These are phyloP conservation scores for Brassicogethes aeneus DNA, from an alignment of 2,888 invertebrate genomes.

Conservation along the genomic window DNA sequence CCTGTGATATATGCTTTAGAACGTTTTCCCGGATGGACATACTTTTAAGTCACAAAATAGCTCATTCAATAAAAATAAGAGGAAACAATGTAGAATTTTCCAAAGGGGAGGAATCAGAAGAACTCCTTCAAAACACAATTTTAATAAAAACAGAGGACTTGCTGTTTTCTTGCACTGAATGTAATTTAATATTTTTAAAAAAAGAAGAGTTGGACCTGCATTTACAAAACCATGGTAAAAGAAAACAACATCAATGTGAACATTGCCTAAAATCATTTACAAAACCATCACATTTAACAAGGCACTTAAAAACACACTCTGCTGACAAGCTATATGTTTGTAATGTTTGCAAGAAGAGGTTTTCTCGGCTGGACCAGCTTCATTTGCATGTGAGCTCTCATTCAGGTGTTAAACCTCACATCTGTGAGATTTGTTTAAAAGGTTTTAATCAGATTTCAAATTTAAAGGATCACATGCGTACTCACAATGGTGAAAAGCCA, in stretches of 20 bases:
- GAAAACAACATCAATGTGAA: conserved; percentile 38
- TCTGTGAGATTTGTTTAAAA: conserved; percentile 51
- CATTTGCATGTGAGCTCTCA: conserved; percentile 51
- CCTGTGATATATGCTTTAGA: conserved; percentile 33
- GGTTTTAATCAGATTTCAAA: conserved; percentile 43
- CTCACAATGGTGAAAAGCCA: conserved; percentile 41
- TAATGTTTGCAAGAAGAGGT: conserved; percentile 48
- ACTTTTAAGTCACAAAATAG: conserved; percentile 31
- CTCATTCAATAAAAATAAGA: conserved; percentile 30
- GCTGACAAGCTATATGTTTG: conserved; percentile 47
- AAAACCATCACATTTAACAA: conserved; percentile 44
- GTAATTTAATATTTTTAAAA: conserved; percentile 19
- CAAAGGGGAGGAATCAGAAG: conserved; percentile 18
- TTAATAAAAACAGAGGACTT: conserved; percentile 14
- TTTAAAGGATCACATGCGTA: conserved; percentile 41
- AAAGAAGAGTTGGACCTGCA: conserved; percentile 22
- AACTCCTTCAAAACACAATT: conserved; percentile 2
- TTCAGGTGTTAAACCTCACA: conserved; percentile 47
- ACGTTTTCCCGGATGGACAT: conserved; percentile 31
- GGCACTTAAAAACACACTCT: conserved; percentile 46
- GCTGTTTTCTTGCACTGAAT: conserved; percentile 19
- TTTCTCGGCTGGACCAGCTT: conserved; percentile 49
- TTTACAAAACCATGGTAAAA: conserved; percentile 14
- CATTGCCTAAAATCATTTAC: conserved; percentile 47
- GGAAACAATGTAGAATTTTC: conserved; percentile 22